These are phyloP conservation scores for Seriola quinqueradiata DNA, from an alignment of 2,113 vertebrate genomes.

Conservation along the genomic window DNA sequence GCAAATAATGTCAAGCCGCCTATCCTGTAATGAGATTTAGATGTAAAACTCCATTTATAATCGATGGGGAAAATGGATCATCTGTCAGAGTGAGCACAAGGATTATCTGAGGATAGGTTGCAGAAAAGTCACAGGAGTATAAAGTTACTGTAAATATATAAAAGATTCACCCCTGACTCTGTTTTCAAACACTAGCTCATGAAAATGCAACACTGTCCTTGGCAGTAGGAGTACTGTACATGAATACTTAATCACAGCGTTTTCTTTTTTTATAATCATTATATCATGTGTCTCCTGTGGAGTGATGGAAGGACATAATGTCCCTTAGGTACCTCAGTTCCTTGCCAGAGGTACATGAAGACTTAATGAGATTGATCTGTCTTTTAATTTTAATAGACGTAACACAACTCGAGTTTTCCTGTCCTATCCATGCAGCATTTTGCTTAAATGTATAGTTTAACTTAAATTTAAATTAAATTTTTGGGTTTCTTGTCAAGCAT, in stretches of 20 bases:
- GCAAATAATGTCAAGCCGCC: not conserved
- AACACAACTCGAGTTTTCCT: not conserved
- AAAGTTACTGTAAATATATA: slow-evolving; percentile 12
- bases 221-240: slow-evolving; percentile 8
- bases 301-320: slow-evolving; percentile 36
- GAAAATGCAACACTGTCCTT: slow-evolving; percentile 46
- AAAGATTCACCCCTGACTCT: slow-evolving; percentile 26
- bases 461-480: not conserved
- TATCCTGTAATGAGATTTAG: slow-evolving; percentile 24
- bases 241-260: slow-evolving; percentile 47
- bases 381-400: not conserved
- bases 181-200: slow-evolving; percentile 7
- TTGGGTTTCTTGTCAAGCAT: not conserved
- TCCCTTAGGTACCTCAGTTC: slow-evolving; percentile 18
- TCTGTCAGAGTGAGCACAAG: not conserved
- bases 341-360: not conserved
- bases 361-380: slow-evolving; percentile 49
- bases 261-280: not conserved
- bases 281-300: slow-evolving; percentile 37
- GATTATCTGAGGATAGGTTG: slow-evolving; percentile 19
- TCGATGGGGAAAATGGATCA: slow-evolving; percentile 2
- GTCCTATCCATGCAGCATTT: not conserved
- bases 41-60: slow-evolving; percentile 17
- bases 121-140: not conserved
- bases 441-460: not conserved